Evolutionary conservation across 2,888 invertebrate genomes (phyloP), one percentile per base, ranked within the genome.

Genomic region (Margaritifera margaritifera): DNA sequence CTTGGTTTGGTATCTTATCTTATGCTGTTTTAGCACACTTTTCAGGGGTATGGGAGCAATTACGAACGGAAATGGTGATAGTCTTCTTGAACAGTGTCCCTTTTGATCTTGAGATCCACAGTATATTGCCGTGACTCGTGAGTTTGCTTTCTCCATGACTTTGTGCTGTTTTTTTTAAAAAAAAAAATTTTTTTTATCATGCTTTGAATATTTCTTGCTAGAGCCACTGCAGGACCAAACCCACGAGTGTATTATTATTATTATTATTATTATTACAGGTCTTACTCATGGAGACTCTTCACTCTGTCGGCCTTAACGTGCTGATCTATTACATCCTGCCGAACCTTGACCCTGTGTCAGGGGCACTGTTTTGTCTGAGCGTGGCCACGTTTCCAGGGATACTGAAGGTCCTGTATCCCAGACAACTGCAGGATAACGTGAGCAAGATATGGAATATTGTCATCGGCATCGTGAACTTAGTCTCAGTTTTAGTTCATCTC

Each of bases 261-360:
- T 63, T 50, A 18, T 53, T 64, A 51, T 54, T 63, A 58, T 50
- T 25, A 31, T 69, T 81, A 1, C 72, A 84, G 84, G 75, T 78
- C 18, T 57, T 81, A 25, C 5, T 69, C 18, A 71, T 80, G 0
- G 85, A 85, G 64, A 82, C 79, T 1, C 57, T 84, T 0, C 85
- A 85, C 62, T 79, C 81, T 1, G 42, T 84, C 8, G 83, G 83
- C 8, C 69, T 85, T 2, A 74, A 77, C 52, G 56, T 81, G 27
- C 77, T 82, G 64, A 78, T 84, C 18, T 81, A 81, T 67, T 61
- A 84, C 15, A 74, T 85, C 51, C 57, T 84, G 6, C 82, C 85
- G 8, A 77, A 72, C 64, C 68, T 83, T 66, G 84, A 83, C 51
- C 83, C 84, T 18, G 50, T 83, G 11, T 75, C 81, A 8, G 74